Evolutionary conservation across 2,797 vertebrate genomes (phyloP), one percentile per base, ranked within the genome.

Genomic region (Crypturellus tataupa): DNA sequence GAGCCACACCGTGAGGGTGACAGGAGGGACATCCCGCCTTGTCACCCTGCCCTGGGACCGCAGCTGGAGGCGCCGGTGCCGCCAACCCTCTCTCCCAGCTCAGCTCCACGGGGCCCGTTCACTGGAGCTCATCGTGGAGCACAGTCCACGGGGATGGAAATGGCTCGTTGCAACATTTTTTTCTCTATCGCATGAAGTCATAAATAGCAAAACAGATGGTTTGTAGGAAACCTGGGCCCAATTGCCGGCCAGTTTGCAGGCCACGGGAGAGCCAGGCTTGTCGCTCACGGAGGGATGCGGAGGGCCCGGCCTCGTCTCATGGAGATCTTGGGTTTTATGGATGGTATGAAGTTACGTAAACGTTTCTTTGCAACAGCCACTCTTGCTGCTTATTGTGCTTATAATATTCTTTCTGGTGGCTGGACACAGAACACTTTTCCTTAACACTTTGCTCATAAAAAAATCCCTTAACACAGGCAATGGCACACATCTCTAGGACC

Each of bases 361-460:
- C 4, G 8, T 44, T 78, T 70, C 59, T 76, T 80, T 83, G 82
- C 80, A 95, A 80, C 0, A 0, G 3, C 27, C 2, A 0, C 51
- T 80, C 11, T 21, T 71, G 49, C 44, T 39, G 20, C 40, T 85
- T 58, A 8, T 33, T 37, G 25, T 51, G 55, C n/a, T 31, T 5
- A 5, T 21, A 71, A 71, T 62, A 56, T 18, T 63, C 69, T 31
- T 89, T 49, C 60, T 76, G 46, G 15, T 51, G 29, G 13, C 46
- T 46, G 14, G 33, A 29, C 25, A 69, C 9, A 42, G 7, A 69
- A 65, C 64, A 37, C 19, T 23, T 88, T 27, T 40, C 60, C 63
- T 81, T 64, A 73, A 42, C 31, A 12, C 13, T 79, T 79, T n/a
- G 13, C 4, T 47, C 53, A 59, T 53, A 10, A 14, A 90, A 84